A percentile compares a stretch with the other conserved stretches of the same genome.
Conservation (phyloP, 2,113 vertebrate genomes). For the Acinonyx jubatus region DNA sequence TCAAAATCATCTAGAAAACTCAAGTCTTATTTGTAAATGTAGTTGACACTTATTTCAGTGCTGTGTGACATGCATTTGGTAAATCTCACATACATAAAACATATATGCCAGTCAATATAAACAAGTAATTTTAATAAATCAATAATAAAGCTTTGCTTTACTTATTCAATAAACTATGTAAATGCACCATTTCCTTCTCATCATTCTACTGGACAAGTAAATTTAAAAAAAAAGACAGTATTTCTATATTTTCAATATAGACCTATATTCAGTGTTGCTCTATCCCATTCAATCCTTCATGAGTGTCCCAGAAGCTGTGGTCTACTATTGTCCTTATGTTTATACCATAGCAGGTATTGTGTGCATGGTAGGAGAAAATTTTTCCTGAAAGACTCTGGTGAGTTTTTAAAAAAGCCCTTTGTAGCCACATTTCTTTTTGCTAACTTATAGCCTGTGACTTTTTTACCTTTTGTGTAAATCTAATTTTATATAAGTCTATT, state of each 20-base stretch:
- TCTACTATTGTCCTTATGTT: background rate
- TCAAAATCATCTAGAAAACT: background rate
- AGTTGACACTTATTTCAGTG: background rate
- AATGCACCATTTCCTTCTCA: background rate
- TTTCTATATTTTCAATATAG: background rate
- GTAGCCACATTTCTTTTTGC: background rate
- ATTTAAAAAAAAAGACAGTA: background rate
- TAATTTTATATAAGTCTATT: background rate
- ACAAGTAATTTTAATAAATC: background rate
- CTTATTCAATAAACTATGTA: background rate
- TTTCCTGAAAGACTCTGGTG: background rate
- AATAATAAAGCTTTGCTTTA: background rate
- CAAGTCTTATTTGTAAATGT: background rate
- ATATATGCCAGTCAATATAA: background rate
- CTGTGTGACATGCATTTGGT: background rate
- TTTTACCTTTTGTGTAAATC: background rate
- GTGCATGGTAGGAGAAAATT: background rate
- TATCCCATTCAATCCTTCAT: background rate
- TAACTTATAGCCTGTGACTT: background rate
- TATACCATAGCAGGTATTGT: background rate
- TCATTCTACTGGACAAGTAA: background rate
- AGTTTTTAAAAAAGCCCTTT: background rate
- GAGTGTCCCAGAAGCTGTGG: background rate
- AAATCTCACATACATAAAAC: background rate
- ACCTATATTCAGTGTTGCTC: background rate